A percentile compares a stretch with the other conserved stretches of the same genome.
These are phyloP conservation scores for Epistrophe grossulariae DNA, from an alignment of 2,888 invertebrate genomes.

Conservation along the genomic window DNA sequence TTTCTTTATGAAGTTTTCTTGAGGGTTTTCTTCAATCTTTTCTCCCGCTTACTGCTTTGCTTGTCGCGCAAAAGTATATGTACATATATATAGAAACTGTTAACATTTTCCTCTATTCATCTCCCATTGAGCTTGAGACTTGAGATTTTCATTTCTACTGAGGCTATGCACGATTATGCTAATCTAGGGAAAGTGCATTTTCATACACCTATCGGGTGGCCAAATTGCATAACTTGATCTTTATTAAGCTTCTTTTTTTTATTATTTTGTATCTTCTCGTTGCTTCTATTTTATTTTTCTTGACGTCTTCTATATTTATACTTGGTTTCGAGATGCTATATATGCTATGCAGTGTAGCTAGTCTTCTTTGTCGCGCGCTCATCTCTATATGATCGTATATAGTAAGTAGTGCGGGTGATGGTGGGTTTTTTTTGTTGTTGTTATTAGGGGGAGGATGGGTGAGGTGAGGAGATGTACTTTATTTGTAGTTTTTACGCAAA, in stretches of 20 bases:
- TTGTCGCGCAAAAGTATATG: constrained; percentile 29
- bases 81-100: constrained; percentile 64
- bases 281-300: constrained; percentile 33
- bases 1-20: constrained; percentile 60
- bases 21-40: constrained; percentile 75
- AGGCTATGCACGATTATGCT: constrained; percentile 76
- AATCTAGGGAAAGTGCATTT: constrained; percentile 76
- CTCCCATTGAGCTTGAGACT: constrained; percentile 76
- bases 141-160: constrained; percentile 75
- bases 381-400: neutral
- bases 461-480: constrained; percentile 32
- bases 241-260: constrained; percentile 65
- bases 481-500: constrained; percentile 71
- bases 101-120: constrained; percentile 74
- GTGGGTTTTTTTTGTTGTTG: neutral
- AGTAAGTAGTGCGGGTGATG: neutral
- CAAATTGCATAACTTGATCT: constrained; percentile 76
- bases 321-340: constrained; percentile 22
- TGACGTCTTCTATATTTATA: constrained; percentile 36
- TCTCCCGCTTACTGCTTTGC: constrained; percentile 20
- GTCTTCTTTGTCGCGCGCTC: constrained; percentile 53
- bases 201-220: constrained; percentile 76
- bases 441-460: neutral
- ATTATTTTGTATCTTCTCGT: constrained; percentile 52
- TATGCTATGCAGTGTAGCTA: neutral